These are phyloP conservation scores for Stomatorhinus walkeri DNA, from an alignment of 2,797 vertebrate species.

Conservation along the genomic window DNA sequence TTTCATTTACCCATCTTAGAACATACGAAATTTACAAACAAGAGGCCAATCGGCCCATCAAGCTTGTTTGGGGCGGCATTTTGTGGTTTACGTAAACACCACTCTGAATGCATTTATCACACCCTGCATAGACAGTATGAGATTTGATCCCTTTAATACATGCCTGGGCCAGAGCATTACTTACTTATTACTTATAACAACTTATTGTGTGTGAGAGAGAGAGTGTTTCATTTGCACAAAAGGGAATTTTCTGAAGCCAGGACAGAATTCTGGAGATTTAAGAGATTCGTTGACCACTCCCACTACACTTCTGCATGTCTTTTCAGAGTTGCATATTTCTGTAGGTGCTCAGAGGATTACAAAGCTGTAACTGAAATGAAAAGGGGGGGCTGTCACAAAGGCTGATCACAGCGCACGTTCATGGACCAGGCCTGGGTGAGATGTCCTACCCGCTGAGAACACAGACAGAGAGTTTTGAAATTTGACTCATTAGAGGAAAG, in stretches of 20 bases:
- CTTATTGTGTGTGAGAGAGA: neutral
- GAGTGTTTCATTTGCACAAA: neutral
- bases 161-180: neutral
- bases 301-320: neutral
- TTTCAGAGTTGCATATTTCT: neutral
- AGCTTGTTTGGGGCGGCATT: neutral
- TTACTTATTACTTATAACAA: neutral
- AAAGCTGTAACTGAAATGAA: neutral
- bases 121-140: neutral
- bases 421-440: neutral
- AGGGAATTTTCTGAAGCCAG: neutral
- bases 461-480: neutral
- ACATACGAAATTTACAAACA: neutral
- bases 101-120: neutral
- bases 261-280: slow-evolving; percentile 2
- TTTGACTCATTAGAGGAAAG: neutral
- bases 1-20: neutral
- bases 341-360: neutral
- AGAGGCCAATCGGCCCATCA: neutral
- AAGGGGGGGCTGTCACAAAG: neutral
- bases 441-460: neutral
- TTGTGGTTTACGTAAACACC: neutral
- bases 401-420: neutral
- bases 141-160: neutral
- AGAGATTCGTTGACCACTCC: neutral